A percentile compares a stretch with the other conserved stretches of the same genome.
phyloP scores from a whole-genome alignment of 2,797 vertebrate species.

The Cottoperca gobio region DNA sequence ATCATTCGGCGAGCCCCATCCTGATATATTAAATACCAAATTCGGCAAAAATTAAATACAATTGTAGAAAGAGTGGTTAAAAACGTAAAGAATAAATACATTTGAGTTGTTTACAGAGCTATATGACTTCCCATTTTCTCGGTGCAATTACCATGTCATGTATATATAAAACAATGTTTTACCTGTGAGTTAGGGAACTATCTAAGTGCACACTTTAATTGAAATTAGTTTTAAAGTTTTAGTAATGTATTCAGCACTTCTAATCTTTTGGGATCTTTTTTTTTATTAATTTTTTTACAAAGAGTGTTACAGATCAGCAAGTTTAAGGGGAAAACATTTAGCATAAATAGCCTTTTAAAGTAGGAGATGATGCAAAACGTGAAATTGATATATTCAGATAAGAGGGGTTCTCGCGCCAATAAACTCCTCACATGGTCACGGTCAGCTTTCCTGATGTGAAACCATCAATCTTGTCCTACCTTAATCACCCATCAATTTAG shows the following conservation, averaged over 20 bases:
- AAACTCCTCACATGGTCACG: slow-evolving; percentile 33
- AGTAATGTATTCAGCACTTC: slow-evolving; percentile 10
- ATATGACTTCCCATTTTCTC: neutral
- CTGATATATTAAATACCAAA: neutral
- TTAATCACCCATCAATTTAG: slow-evolving; percentile 80
- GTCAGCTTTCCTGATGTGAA: slow-evolving; percentile 54
- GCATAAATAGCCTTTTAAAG: neutral
- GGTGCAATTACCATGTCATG: neutral
- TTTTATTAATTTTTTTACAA: neutral
- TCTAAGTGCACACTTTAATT: slow-evolving; percentile 3
- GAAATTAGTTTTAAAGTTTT: slow-evolving; percentile 2
- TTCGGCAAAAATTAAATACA: neutral
- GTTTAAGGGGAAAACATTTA: neutral
- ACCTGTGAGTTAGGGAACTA: neutral
- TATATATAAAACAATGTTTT: too few species aligned
- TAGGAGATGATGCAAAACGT: neutral
- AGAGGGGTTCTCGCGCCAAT: slow-evolving; percentile 16
- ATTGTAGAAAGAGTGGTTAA: neutral
- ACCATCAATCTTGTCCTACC: slow-evolving; percentile 72
- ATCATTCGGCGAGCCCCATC: too few species aligned
- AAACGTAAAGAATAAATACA: neutral
- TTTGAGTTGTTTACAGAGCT: neutral
- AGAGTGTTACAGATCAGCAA: slow-evolving; percentile 2
- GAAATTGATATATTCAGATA: slow-evolving; percentile 5
- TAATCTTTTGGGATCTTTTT: slow-evolving; percentile 2